Evolutionary conservation across 2,888 invertebrate genomes (phyloP).

Genomic region (Lasioglossum vierecki): DNA sequence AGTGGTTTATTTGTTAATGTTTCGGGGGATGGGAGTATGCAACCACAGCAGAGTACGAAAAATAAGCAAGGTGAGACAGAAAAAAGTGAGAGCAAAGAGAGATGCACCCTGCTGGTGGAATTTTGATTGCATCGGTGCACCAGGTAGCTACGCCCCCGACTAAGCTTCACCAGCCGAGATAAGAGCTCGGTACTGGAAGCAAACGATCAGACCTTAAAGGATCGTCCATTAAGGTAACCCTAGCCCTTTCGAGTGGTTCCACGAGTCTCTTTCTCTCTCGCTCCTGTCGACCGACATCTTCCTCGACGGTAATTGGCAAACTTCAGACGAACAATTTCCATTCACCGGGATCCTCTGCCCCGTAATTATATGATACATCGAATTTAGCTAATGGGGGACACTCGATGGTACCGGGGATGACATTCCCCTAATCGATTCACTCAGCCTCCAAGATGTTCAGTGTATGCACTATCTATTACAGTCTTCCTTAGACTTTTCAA

Average conservation of each 20-base stretch:
- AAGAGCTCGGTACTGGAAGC: constrained; percentile 47
- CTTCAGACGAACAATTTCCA: constrained; percentile 59
- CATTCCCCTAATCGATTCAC: constrained; percentile 31
- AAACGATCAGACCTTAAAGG: constrained; percentile 51
- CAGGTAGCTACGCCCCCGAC: constrained; percentile 50
- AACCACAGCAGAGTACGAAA: neutral
- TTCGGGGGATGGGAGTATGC: neutral
- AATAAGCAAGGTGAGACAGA: neutral
- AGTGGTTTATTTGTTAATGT: neutral
- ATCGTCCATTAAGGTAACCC: constrained; percentile 66
- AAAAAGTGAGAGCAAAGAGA: neutral
- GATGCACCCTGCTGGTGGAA: constrained; percentile 63
- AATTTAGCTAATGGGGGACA: constrained; percentile 50
- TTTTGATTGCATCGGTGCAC: constrained; percentile 47
- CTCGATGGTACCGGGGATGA: constrained; percentile 41
- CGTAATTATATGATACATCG: constrained; percentile 56
- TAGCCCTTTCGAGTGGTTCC: constrained; percentile 54
- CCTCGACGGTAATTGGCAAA: constrained; percentile 61
- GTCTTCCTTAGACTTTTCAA: neutral
- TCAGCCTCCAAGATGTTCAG: neutral
- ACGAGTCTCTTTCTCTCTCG: constrained; percentile 16
- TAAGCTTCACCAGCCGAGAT: constrained; percentile 44
- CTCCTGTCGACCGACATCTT: constrained; percentile 31
- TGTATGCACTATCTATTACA: neutral
- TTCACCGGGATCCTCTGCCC: constrained; percentile 24